These are phyloP conservation scores for Cephus spinipes DNA, from an alignment of 2,888 invertebrate genomes.

Conservation along the genomic window DNA sequence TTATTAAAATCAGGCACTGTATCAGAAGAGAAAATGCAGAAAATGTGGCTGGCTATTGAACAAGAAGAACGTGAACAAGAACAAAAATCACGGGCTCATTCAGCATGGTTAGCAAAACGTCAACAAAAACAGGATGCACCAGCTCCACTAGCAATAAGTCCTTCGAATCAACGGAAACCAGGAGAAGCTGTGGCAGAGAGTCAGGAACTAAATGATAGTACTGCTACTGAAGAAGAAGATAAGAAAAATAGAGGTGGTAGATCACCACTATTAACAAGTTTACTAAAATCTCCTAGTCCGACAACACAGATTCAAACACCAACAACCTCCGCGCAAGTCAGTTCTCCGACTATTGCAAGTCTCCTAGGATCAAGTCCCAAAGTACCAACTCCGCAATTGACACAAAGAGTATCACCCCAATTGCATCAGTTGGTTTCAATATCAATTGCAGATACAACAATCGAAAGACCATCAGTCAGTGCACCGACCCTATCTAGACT, in stretches of 20 bases:
- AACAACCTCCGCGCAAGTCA: conserved; percentile 62
- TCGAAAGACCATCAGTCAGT: conserved; percentile 74
- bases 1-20: conserved; percentile 71
- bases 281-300: conserved; percentile 79
- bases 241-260: conserved; percentile 54
- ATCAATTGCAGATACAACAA: conserved; percentile 62
- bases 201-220: conserved; percentile 31
- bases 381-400: conserved; percentile 47
- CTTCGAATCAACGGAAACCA: conserved; percentile 42
- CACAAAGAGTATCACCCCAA: conserved; percentile 65
- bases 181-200: conserved; percentile 32
- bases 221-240: conserved; percentile 56
- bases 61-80: conserved; percentile 78
- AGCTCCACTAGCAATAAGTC: conserved; percentile 26
- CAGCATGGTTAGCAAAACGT: conserved; percentile 55
- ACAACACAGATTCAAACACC: conserved; percentile 58
- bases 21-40: conserved; percentile 79
- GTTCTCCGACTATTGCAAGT: conserved; percentile 70
- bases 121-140: conserved; percentile 56
- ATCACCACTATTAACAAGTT: conserved; percentile 82
- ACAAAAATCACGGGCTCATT: conserved; percentile 72
- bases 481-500: conserved; percentile 83
- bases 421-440: conserved; percentile 69
- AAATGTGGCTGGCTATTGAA: conserved; percentile 81
- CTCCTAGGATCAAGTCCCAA: conserved; percentile 67